Evolutionary conservation across 2,888 invertebrate species (phyloP), one percentile per base, ranked within the genome.

Genomic region (Lycia hirtaria): DNA sequence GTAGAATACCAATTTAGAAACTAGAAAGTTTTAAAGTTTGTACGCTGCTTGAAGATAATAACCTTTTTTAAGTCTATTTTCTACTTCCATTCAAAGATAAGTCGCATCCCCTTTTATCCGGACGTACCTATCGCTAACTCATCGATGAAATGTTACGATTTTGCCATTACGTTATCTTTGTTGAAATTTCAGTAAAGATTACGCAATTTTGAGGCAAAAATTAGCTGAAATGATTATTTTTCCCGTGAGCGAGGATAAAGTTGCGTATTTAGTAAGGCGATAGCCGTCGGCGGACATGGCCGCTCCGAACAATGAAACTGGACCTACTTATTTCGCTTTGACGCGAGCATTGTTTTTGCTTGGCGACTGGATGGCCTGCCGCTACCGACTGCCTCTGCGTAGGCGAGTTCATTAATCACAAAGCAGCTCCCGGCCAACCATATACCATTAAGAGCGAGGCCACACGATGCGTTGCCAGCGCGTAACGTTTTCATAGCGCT

Each of bases 391-490:
- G 63, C 65, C 62, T 66, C 79, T 80, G 77, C 80, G 81, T 83
- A 73, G 78, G 74, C 81, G 73, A 79, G 79, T 83, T 81, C 88
- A 89, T 90, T 90, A 88, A 89, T 90, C 89, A 88, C 84, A 79
- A 82, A 83, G 82, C 81, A 81, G 76, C 80, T 78, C 80, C 66
- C 71, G 73, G 76, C 80, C 70, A 73, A 76, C 80, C 79, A 79
- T 82, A 82, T 82, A 48, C 19, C 56, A 83, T 81, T n/a, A n/a
- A n/a, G n/a, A n/a, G n/a, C n/a, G n/a, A n/a, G n/a, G n/a, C n/a
- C n/a, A n/a, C n/a, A n/a, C n/a, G n/a, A n/a, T n/a, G n/a, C n/a
- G n/a, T n/a, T n/a, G n/a, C n/a, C n/a, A n/a, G n/a, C n/a, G n/a
- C n/a, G n/a, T n/a, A n/a, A n/a, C n/a, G n/a, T n/a, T n/a, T n/a